Evolutionary conservation across 2,113 vertebrate species (phyloP).

Genomic region (Centropus bengalensis): DNA sequence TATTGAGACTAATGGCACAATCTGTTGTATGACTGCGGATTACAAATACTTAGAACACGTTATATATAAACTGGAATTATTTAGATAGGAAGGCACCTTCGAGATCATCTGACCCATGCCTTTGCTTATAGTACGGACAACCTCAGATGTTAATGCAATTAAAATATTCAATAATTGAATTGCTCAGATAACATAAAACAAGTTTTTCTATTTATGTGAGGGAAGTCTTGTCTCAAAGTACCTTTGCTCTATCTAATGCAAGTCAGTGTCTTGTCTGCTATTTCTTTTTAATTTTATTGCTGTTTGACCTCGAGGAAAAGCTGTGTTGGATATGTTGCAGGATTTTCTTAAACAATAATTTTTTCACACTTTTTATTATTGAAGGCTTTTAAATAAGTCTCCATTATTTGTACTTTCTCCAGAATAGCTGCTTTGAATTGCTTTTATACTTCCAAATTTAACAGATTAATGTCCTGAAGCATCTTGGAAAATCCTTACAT

Average conservation of each 20-base stretch:
- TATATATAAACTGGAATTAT: background rate
- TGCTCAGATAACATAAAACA: background rate
- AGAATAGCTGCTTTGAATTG: background rate
- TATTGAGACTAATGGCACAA: fast-evolving
- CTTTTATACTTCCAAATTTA: background rate
- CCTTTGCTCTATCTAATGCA: background rate
- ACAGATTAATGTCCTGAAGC: background rate
- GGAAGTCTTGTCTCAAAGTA: background rate
- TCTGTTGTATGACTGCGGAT: background rate
- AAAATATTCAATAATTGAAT: background rate
- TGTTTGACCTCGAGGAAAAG: background rate
- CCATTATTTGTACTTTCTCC: background rate
- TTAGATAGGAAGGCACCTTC: background rate
- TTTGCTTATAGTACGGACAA: background rate
- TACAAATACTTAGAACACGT: background rate
- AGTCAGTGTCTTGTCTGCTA: background rate
- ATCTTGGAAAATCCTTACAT: background rate
- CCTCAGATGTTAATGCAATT: background rate
- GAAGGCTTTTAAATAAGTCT: background rate
- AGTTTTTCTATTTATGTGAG: background rate
- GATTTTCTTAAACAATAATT: background rate
- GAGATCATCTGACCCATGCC: background rate
- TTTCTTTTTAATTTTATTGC: background rate
- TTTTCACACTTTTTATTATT: background rate
- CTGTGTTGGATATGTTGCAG: background rate